Evolutionary conservation across 2,113 vertebrate species (phyloP), one percentile per base, ranked within the genome.

Genomic region (Desmodus rotundus): DNA sequence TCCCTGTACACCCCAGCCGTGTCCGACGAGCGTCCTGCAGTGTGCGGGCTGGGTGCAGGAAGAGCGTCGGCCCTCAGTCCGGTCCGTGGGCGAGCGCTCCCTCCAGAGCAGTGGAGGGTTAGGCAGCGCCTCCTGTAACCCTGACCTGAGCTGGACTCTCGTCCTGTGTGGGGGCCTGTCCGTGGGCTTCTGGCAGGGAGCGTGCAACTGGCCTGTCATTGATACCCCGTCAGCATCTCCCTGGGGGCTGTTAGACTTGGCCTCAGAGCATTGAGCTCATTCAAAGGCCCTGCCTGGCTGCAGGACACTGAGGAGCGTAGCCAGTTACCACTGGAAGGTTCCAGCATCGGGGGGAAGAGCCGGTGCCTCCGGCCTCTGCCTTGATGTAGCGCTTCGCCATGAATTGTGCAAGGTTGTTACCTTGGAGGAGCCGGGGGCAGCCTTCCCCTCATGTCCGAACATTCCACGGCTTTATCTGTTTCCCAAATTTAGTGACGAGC

Each of bases 1-100:
- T 45, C 26, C n/a, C 28, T 31, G 1, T 3, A 3, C 5, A 3
- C n/a, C 0, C 7, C 5, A n/a, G 12, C 3, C 12, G 1, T 7
- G 0, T 38, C 33, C 7, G 24, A 0, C 0, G 0, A 9, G 43
- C 73, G 52, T n/a, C 70, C 28, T 0, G 4, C 8, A 6, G 10
- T n/a, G 31, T 41, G n/a, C 1, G 36, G 50, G 20, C 94, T 54
- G 52, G 45, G 45, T 36, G 78, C 67, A 20, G 6, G 47, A 10
- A 20, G 14, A 9, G 1, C 0, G 0, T 4, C 33, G 2, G 47
- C 20, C 17, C 15, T 3, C 20, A 0, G 12, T 28, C 82, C 19
- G 19, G 52, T 24, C 78, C 0, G 0, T 4, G 45, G 38, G 10
- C 4, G 5, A 22, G 36, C 4, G 0, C 38, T 16, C n/a, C 3